Base-by-base conservation (phyloP, 1,140 invertebrate genomes). In the Zophobas atratus region DNA sequence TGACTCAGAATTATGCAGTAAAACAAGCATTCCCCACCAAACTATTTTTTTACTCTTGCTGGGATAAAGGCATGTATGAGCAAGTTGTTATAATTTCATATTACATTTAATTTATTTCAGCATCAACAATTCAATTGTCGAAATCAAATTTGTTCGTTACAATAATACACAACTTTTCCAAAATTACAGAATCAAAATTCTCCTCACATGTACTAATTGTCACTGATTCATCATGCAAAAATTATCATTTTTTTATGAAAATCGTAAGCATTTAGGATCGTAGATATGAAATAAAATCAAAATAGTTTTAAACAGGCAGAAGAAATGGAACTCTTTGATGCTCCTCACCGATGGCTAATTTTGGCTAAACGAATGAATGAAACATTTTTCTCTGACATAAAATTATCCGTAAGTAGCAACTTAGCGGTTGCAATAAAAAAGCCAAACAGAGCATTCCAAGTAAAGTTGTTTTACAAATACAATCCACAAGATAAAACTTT, bases 391-490 rank as follows among this genome's bases (percentile, higher is more conserved):
- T 36, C 3, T 2, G 36, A 43, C 33, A 43, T 6, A 46, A 46
- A 75, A 39, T 6, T 57, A 20, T 34, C 60, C 20, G 4, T 57
- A 6, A 41, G 60, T 32, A 75, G 55, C 6, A 34, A 57, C 6
- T 57, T 75, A 36, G 53, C 71, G 2, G 33, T 55, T 1, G 71
- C 71, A n/a, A 49, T 34, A 8, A 20, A 39, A 55, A 39, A 39
- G 36, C 6, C 38, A 6, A 33, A 75, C 33, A 57, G 46, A 34
- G 1, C 20, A n/a, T 43, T 57, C 6, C 2, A 60, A 5, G 8
- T 75, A 43, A 43, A 39, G n/a, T 38, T 60, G 0, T 32, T 57
- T 6, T 75, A 75, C 34, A 74, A 74, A 74, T 39, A 5, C 3
- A 35, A 20, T 20, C n/a, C 5, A 35, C 5, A 75, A 35, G 72